Base-by-base conservation (phyloP, 1,140 invertebrate genomes). In the Melipona quadrifasciata region DNA sequence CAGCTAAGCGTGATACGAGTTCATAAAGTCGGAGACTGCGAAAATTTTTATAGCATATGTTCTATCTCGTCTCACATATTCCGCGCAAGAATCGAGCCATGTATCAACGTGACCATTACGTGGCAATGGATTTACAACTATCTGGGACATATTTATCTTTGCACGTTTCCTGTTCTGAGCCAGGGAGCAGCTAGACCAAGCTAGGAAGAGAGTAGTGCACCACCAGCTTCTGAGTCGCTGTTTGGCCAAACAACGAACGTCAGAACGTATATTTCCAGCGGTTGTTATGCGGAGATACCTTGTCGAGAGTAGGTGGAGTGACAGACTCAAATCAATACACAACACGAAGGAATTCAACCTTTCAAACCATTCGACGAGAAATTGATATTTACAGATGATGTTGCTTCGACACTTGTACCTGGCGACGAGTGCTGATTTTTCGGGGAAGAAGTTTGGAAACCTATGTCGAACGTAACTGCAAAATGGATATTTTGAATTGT, bases 301-400 rank as follows among this genome's bases (percentile, higher is more conserved):
- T 61, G 73, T 87, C 55, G 81, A n/a, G 91, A 92, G 86, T 76
- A 73, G 83, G 68, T 82, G 82, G 82, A 70, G 77, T 89, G 72
- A 89, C 51, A 76, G 86, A 57, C 58, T 74, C 77, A 82, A 82
- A 90, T 90, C 87, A 89, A 90, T 89, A 90, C 89, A 71, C 34
- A 89, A 87, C 71, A 65, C 53, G 72, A 85, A 89, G 64, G 79
- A 87, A 84, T 82, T 55, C 65, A 53, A 47, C 39, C 39, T 8
- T 39, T 39, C 39, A 51, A 75, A 90, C 80, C 82, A 75, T 87
- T 89, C 75, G 55, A 68, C 74, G n/a, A 64, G 80, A 65, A 1
- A 79, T 86, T 83, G 34, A 57, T 58, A 71, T 80, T 80, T 70
- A 71, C 51, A 58, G 67, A 57, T 8, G 16, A 72, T 21, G 47